Base-by-base conservation (phyloP, 2,113 vertebrate species). In the Brienomyrus brachyistius region DNA sequence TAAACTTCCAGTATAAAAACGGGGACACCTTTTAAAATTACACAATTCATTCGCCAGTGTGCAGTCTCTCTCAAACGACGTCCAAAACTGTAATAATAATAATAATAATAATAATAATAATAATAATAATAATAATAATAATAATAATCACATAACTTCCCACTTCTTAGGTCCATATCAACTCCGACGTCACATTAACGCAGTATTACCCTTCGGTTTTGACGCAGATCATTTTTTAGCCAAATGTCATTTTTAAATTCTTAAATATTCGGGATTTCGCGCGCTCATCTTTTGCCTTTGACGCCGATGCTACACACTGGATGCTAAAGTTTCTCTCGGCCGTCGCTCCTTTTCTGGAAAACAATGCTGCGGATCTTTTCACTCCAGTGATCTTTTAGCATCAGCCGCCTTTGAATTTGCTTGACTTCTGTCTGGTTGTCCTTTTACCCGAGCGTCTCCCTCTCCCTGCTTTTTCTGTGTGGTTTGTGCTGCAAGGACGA, bases 381-480 rank as follows among this genome's bases (percentile, higher is more conserved):
- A 94, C 94, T 93, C 94, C 92, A 93, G 92, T 94, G 95, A 88
- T 93, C 94, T 93, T 89, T 93, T 93, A 95, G 91, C 92, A 92
- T 94, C 93, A 92, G 91, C 91, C 92, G 94, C 92, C 93, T 95
- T 96, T 96, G 94, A 96, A 94, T 95, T 95, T 95, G 94, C 93
- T 95, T 94, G 93, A 95, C 95, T 95, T 96, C 93, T 95, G 62
- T 27, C 89, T 47, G 92, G 80, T 80, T 93, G 93, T 94, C 91
- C 91, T 84, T 54, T 23, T 66, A 52, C 8, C n/a, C 62, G 62
- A 66, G 62, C 27, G 62, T 35, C 45, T 62, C 87, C 54, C 19
- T 93, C 91, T 89, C 92, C 48, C 62, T 35, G 27, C 48, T 6
- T 10, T 50, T 45, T 50, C 48, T 7, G 7, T 50, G 48, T 50